A percentile compares a stretch with the other conserved stretches of the same genome.
Evolutionary conservation across 2,113 vertebrate genomes (phyloP).

Genomic region (Hassar affinis): DNA sequence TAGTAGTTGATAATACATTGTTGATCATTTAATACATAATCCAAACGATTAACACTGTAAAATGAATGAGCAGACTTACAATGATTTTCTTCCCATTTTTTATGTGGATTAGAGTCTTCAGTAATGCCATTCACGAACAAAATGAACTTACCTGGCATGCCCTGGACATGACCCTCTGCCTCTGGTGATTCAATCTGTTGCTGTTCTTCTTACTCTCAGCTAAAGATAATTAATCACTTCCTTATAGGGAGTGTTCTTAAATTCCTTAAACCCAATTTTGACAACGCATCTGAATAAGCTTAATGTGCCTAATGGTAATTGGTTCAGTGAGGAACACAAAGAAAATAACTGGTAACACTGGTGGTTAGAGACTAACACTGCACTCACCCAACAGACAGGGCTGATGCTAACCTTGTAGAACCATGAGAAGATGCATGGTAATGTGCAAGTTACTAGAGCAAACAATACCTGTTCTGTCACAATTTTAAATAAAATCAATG

Average conservation of each 20-base stretch:
- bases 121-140: slow-evolving; percentile 28
- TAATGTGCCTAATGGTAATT: not conserved
- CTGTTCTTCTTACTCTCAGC: not conserved
- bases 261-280: not conserved
- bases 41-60: not conserved
- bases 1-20: too few species aligned
- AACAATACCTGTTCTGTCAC: too few species aligned
- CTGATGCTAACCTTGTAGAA: not conserved
- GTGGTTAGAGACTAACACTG: too few species aligned
- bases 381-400: not conserved
- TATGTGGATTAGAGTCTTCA: not conserved
- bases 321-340: not conserved
- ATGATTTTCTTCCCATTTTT: not conserved
- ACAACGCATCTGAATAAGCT: not conserved
- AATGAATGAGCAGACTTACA: not conserved
- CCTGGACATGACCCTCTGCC: slow-evolving; percentile 31
- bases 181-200: slow-evolving; percentile 9
- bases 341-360: not conserved
- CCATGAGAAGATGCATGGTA: not conserved
- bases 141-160: slow-evolving; percentile 35
- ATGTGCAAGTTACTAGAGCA: too few species aligned
- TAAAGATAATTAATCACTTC: slow-evolving; percentile 5
- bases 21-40: not conserved
- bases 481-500: too few species aligned
- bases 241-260: not conserved